phyloP scores from a whole-genome alignment of 2,888 invertebrate species.

The Epistrophe eligans region DNA sequence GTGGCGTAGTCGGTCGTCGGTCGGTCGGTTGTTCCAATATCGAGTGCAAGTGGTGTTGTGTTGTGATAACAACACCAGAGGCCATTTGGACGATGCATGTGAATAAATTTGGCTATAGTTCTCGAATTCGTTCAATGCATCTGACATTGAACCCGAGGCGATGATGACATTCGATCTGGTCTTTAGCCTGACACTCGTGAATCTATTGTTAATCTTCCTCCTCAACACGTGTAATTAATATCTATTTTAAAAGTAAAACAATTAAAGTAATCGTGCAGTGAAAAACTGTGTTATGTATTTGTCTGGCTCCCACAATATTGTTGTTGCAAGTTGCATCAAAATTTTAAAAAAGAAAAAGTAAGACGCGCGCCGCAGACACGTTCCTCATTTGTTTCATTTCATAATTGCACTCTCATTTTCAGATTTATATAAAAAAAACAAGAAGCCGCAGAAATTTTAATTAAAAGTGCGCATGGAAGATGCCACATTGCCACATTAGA shows the following conservation, averaged over 20 bases:
- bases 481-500: conserved; percentile 60
- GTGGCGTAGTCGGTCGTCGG: neutral
- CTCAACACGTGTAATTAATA: conserved; percentile 43
- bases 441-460: conserved; percentile 70
- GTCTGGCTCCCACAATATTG: conserved; percentile 62
- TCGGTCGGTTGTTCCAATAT: neutral
- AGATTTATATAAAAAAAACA: conserved; percentile 59
- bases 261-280: conserved; percentile 1
- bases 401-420: conserved; percentile 70
- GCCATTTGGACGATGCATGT: conserved; percentile 34
- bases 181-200: conserved; percentile 59
- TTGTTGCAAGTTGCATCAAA: conserved; percentile 8
- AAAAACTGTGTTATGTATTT: neutral
- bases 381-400: conserved; percentile 69
- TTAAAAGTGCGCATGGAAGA: conserved; percentile 67
- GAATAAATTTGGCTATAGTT: conserved; percentile 12
- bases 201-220: neutral
- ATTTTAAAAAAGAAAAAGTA: neutral
- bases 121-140: conserved; percentile 30
- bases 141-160: conserved; percentile 63
- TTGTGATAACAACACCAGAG: conserved; percentile 51
- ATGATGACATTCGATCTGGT: conserved; percentile 71
- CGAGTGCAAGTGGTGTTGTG: conserved; percentile 31
- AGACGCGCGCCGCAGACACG: conserved; percentile 40
- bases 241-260: conserved; percentile 11